Percentiles rank a stretch among this genome's conserved stretches.
These are phyloP conservation scores for Mya arenaria DNA, from an alignment of 1,140 invertebrate species.

Conservation along the genomic window DNA sequence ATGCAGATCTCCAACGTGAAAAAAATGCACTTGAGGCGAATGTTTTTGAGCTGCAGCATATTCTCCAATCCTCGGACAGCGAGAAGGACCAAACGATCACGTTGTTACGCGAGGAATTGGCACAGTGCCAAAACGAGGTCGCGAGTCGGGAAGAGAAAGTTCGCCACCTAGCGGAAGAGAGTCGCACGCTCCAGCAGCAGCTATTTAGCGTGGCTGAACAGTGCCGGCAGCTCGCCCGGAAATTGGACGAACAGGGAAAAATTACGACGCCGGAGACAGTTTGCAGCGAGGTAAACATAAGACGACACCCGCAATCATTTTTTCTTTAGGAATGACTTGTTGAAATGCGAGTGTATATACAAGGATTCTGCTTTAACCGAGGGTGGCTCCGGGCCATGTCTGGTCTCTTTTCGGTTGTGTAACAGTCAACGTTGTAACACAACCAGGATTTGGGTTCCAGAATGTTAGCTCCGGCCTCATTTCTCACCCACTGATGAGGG, in stretches of 20 bases:
- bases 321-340: too few relatives aligned
- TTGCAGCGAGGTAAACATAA: too few relatives aligned
- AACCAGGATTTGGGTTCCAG: too few relatives aligned
- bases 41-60: constrained; percentile 7
- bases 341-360: too few relatives aligned
- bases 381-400: too few relatives aligned
- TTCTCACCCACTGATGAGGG: too few relatives aligned
- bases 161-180: constrained; percentile 23
- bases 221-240: constrained; percentile 39
- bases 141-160: constrained; percentile 9
- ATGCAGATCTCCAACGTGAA: constrained; percentile 27
- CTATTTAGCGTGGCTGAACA: constrained; percentile 38
- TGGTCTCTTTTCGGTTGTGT: too few relatives aligned
- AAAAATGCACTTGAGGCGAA: too few relatives aligned
- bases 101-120: constrained; percentile 21
- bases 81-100: constrained; percentile 50
- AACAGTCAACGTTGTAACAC: too few relatives aligned
- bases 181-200: constrained; percentile 29
- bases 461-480: too few relatives aligned
- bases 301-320: too few relatives aligned
- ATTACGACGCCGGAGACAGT: constrained; percentile 2
- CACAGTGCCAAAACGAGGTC: not conserved
- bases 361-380: too few relatives aligned
- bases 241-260: constrained; percentile 17
- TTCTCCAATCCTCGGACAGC: constrained; percentile 38